Base-by-base conservation (phyloP, 2,888 invertebrate species). In the Hemicrepidius hirtus region DNA sequence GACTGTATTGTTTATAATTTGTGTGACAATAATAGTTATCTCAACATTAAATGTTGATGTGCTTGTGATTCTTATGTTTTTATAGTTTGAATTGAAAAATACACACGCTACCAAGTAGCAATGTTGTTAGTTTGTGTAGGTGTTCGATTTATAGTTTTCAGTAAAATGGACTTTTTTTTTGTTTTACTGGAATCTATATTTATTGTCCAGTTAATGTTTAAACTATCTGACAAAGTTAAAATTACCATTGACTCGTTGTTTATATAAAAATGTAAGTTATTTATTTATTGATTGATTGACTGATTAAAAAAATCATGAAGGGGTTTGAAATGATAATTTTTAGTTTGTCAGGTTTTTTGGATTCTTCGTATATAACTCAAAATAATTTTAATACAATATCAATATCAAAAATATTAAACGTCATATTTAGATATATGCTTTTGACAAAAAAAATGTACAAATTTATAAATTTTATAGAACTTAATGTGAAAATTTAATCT, bases 21-120 rank as follows among this genome's bases (percentile, higher is more conserved):
- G 44, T 71, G 71, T 74, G 74, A 74, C 74, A 74, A 74, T 74
- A 73, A 73, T 73, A 59, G 53, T 53, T 70, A 70, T 70, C 9
- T 32, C 68, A 62, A 67, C 74, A 65, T 71, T n/a, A 70, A 68
- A 74, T 71, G 74, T 71, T 67, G 69, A 64, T n/a, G 67, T 71
- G 73, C 65, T 74, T 74, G 74, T 74, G 74, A 74, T 74, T 73
- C 41, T 68, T 66, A 59, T 46, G 21, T 63, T 63, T 63, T 10
- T 24, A 40, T 64, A 60, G 60, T 20, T 59, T 60, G 24, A 60
- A 16, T 20, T 60, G 4, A 7, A 13, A 57, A 40, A 41, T 24
- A 21, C 44, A 40, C 49, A 18, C 49, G 74, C 74, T 74, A 74
- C 74, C 49, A 68, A 71, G 74, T 74, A 71, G 74, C 53, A 37